Conservation (phyloP, 2,797 vertebrate genomes). For the Ptychadena robeensis region DNA sequence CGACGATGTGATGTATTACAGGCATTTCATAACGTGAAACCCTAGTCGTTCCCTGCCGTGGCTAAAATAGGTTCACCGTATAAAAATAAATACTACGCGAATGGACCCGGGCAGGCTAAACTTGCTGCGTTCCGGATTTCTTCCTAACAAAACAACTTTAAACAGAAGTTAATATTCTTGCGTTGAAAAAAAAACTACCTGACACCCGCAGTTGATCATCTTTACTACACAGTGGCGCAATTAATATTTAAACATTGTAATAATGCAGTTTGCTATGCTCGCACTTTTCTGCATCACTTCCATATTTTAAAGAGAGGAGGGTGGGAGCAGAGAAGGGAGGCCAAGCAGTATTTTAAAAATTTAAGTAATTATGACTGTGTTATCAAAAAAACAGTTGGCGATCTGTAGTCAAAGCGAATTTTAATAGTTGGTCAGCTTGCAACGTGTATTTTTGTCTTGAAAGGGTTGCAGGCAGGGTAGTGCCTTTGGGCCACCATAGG, state of each 20-base stretch:
- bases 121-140: slow-evolving; percentile 82
- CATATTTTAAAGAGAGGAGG: slow-evolving; percentile 90
- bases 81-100: slow-evolving; percentile 68
- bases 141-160: slow-evolving; percentile 80
- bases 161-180: slow-evolving; percentile 77
- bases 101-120: slow-evolving; percentile 81
- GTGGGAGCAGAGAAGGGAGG: slow-evolving; percentile 71
- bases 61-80: slow-evolving; percentile 80
- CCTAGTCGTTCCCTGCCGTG: slow-evolving; percentile 72
- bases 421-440: not conserved
- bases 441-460: not conserved
- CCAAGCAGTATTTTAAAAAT: slow-evolving; percentile 71
- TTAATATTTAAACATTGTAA: slow-evolving; percentile 99
- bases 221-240: slow-evolving; percentile 96
- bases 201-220: slow-evolving; percentile 94
- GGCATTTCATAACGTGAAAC: slow-evolving; percentile 78
- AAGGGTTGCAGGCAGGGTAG: not conserved
- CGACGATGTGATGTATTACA: slow-evolving; percentile 71
- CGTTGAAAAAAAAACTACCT: slow-evolving; percentile 86
- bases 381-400: slow-evolving; percentile 53
- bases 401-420: slow-evolving; percentile 57
- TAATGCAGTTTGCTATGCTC: slow-evolving; percentile 96
- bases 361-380: slow-evolving; percentile 68
- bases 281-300: slow-evolving; percentile 94
- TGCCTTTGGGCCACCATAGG: too few species aligned